Conservation (phyloP, 1,140 invertebrate genomes). For the Stegodyphus dumicola region DNA sequence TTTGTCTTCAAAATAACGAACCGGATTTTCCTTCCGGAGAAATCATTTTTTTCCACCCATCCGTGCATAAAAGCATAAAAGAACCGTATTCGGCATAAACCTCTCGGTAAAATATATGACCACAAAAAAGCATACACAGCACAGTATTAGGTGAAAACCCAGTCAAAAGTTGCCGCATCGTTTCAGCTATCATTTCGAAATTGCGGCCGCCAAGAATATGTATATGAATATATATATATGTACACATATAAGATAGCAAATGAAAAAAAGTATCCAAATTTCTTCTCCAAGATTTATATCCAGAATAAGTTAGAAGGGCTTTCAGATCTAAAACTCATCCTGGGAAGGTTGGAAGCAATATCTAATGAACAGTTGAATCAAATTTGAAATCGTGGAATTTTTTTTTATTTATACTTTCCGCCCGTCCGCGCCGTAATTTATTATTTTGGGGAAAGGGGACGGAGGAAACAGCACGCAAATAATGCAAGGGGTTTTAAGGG, state of each 20-base stretch:
- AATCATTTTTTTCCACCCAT: not conserved
- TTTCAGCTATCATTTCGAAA: slow-evolving; percentile 38
- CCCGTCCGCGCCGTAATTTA: slow-evolving; percentile 56
- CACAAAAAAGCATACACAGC: not conserved
- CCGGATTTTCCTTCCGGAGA: not conserved
- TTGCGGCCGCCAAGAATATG: slow-evolving; percentile 30
- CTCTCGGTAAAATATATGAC: not conserved
- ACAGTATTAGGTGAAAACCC: slow-evolving; percentile 48
- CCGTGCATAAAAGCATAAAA: not conserved
- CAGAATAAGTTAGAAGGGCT: slow-evolving; percentile 54
- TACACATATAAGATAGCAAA: not conserved
- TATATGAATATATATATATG: slow-evolving; percentile 1
- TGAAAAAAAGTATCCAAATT: slow-evolving; percentile 23
- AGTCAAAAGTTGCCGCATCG: slow-evolving; percentile 43
- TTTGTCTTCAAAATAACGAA: not conserved
- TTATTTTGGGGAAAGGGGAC: slow-evolving; percentile 50
- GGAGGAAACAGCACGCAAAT: slow-evolving; percentile 57
- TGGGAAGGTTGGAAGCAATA: slow-evolving; percentile 49
- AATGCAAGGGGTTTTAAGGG: slow-evolving; percentile 25
- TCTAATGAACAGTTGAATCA: slow-evolving; percentile 61
- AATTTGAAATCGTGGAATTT: slow-evolving; percentile 59
- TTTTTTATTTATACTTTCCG: slow-evolving; percentile 52
- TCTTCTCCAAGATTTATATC: slow-evolving; percentile 56
- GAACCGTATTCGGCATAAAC: not conserved
- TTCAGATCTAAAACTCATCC: slow-evolving; percentile 59